Evolutionary conservation across 2,113 vertebrate genomes (phyloP), one percentile per base, ranked within the genome.

Genomic region (Aythya baeri): DNA sequence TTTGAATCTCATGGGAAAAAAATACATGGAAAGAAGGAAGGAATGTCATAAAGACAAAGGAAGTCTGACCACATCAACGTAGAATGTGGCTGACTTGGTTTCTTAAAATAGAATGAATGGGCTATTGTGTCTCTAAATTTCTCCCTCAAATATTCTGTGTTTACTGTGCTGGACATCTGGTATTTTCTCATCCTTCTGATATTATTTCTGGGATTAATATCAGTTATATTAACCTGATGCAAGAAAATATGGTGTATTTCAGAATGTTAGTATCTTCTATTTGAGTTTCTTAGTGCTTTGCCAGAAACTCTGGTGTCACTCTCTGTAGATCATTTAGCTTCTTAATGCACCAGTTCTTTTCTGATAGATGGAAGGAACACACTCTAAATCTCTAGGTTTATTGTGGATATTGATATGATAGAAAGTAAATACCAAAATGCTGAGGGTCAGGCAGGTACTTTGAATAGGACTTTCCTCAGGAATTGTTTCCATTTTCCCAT

Each of bases 71-170:
- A n/a, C 62, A 75, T 94, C 59, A 49, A 1, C 43, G 41, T 46
- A 92, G 62, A 58, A 66, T 41, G 66, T 73, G 43, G 41, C 79
- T 84, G 78, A 79, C 50, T 88, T 80, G 23, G 11, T 46, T 88
- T 36, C 82, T 89, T 83, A 79, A 91, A 74, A 67, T n/a, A 44
- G 74, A 79, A 87, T 65, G 43, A 94, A 92, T 70, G 23, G 29
- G 8, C 4, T 76, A 95, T 83, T 87, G 41, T 87, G 41, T 65
- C 44, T 82, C 67, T 74, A 75, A 61, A n/a, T 57, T 63, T 94
- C 55, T 85, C 5, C 34, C 65, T 91, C 74, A 34, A 26, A n/a
- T 72, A 57, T 36, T 63, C 22, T 73, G 21, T 25, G 27, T 74
- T 95, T 87, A 57, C 16, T 87, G 23, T 83, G n/a, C n/a, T 59